Percentiles rank a stretch among this genome's conserved stretches.
phyloP scores from a whole-genome alignment of 1,140 invertebrate genomes.

The Nilaparvata lugens region DNA sequence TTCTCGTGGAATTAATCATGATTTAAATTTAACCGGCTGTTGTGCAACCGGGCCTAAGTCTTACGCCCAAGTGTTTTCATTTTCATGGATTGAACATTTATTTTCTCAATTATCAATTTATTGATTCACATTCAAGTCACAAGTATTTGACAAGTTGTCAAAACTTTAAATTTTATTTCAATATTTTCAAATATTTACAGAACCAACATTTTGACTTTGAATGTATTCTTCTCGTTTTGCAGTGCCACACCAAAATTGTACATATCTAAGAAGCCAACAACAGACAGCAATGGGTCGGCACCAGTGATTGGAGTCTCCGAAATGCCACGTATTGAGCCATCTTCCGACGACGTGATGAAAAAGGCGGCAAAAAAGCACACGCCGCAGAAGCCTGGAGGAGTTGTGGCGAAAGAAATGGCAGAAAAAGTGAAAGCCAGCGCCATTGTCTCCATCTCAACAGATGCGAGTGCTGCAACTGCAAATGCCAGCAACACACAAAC shows the following conservation, averaged over 20 bases:
- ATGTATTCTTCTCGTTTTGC: conserved; percentile 19
- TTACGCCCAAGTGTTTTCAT: too few species aligned
- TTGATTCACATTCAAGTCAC: too few species aligned
- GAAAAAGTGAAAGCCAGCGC: conserved; percentile 50
- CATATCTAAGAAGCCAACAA: conserved; percentile 17
- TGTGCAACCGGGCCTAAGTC: too few species aligned
- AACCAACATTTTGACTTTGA: too few species aligned
- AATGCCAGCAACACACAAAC: conserved; percentile 12
- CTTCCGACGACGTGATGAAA: not conserved
- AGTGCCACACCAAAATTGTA: conserved; percentile 32
- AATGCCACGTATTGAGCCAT: not conserved
- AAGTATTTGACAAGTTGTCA: too few species aligned
- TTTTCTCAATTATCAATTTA: too few species aligned
- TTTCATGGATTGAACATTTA: too few species aligned
- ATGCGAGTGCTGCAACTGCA: conserved; percentile 17
- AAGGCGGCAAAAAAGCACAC: conserved; percentile 29
- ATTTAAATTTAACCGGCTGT: too few species aligned
- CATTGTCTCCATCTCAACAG: conserved; percentile 29
- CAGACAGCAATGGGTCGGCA: conserved; percentile 13
- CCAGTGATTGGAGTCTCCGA: conserved; percentile 14
- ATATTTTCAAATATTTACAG: too few species aligned
- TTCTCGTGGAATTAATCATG: too few species aligned
- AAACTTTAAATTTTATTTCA: too few species aligned
- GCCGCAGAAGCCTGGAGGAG: conserved; percentile 32
- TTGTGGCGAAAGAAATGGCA: conserved; percentile 48